Evolutionary conservation across 2,113 vertebrate species (phyloP).

Genomic region (Nothoprocta perdicaria): DNA sequence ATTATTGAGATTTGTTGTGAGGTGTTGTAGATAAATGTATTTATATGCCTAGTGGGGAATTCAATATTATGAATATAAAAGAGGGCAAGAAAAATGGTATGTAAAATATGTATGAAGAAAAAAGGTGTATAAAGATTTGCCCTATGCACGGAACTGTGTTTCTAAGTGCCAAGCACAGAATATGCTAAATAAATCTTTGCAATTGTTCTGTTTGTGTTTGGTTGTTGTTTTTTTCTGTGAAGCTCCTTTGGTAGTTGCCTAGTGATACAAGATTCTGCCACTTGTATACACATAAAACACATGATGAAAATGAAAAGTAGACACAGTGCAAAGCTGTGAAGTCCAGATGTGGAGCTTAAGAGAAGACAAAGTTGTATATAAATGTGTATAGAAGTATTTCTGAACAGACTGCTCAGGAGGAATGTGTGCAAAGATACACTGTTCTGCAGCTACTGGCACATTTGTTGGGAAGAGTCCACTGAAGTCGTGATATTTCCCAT

Average conservation of each 20-base stretch:
- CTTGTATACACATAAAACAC: background rate
- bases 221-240: slow-evolving; percentile 29
- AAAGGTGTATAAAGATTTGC: slow-evolving; percentile 86
- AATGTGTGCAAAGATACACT: background rate
- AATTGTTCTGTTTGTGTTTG: slow-evolving; percentile 72
- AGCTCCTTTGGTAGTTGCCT: background rate
- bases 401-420: background rate
- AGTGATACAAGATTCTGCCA: background rate
- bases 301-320: background rate
- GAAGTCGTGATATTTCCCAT: background rate
- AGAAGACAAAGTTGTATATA: background rate
- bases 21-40: slow-evolving; percentile 97
- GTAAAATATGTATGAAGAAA: slow-evolving; percentile 87
- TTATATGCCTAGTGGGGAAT: slow-evolving; percentile 90
- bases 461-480: background rate
- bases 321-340: background rate
- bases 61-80: slow-evolving; percentile 88
- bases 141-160: slow-evolving; percentile 90
- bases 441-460: background rate
- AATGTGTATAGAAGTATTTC: background rate
- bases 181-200: slow-evolving; percentile 91
- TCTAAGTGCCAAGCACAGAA: slow-evolving; percentile 95
- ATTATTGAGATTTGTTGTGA: slow-evolving; percentile 90
- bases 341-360: background rate
- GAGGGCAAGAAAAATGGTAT: slow-evolving; percentile 84